Conservation (phyloP, 2,888 invertebrate species). For the Cistogaster globosa region DNA sequence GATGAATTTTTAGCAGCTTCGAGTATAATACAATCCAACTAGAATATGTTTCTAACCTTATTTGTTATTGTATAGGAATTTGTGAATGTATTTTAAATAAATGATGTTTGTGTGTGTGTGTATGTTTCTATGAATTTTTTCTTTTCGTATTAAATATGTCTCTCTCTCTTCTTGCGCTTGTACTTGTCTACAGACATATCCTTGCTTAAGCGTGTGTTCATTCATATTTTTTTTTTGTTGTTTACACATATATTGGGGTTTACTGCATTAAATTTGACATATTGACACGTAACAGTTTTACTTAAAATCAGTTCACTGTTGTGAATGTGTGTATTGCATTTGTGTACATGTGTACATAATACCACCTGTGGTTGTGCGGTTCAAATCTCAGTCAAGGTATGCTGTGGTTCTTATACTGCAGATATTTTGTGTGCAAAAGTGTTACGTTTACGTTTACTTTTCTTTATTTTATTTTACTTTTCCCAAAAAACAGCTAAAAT, state of each 20-base stretch:
- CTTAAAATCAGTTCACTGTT: conserved; percentile 25
- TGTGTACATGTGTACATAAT: conserved; percentile 38
- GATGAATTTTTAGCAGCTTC: conserved; percentile 61
- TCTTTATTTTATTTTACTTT: conserved; percentile 12
- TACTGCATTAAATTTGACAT: conserved; percentile 66
- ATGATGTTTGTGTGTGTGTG: not conserved
- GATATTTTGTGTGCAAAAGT: conserved; percentile 35
- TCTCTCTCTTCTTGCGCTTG: conserved; percentile 14
- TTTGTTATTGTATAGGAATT: not conserved
- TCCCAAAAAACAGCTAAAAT: conserved; percentile 23
- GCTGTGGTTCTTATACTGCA: conserved; percentile 52
- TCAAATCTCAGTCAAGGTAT: conserved; percentile 55
- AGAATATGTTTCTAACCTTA: conserved; percentile 5
- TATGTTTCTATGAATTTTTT: not conserved
- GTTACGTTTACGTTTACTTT: not conserved
- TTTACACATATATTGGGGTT: conserved; percentile 43
- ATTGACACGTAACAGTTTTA: conserved; percentile 65
- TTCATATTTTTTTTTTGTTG: not conserved
- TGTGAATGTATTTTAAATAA: not conserved
- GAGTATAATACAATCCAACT: conserved; percentile 25
- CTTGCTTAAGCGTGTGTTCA: not conserved
- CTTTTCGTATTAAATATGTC: not conserved
- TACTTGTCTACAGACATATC: conserved; percentile 10
- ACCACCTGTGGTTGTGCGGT: conserved; percentile 55
- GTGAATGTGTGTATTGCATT: not conserved